Conservation (phyloP, 1,140 invertebrate species). For the Drosophila teissieri region DNA sequence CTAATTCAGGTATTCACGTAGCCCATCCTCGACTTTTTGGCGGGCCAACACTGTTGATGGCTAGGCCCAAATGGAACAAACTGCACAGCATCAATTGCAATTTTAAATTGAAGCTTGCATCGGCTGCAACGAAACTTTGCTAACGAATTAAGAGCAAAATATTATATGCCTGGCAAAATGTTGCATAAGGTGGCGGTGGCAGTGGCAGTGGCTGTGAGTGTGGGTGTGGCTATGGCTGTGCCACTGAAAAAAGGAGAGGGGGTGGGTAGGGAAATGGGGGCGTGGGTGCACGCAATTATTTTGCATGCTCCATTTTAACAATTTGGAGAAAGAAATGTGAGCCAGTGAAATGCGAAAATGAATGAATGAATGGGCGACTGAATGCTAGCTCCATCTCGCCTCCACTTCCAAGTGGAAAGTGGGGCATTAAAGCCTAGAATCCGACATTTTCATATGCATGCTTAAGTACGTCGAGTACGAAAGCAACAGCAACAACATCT, state of each 20-base stretch:
- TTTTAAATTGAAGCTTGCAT: constrained; percentile 34
- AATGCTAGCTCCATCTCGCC: constrained; percentile 24
- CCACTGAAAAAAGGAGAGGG: not conserved
- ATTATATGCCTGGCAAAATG: constrained; percentile 52
- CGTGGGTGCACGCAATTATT: constrained; percentile 42
- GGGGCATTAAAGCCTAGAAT: constrained; percentile 42
- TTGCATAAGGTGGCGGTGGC: constrained; percentile 34
- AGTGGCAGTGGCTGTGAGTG: not conserved
- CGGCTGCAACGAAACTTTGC: constrained; percentile 37
- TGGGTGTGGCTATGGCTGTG: not conserved
- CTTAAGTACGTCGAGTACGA: constrained; percentile 30
- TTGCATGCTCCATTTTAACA: constrained; percentile 53
- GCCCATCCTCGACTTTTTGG: too few species aligned
- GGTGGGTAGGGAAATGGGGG: not conserved
- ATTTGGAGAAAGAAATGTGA: constrained; percentile 52
- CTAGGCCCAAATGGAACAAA: constrained; percentile 26
- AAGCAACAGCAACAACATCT: not conserved
- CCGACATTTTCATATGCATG: constrained; percentile 50
- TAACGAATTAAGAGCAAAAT: constrained; percentile 54
- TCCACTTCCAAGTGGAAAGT: constrained; percentile 13
- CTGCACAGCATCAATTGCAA: constrained; percentile 42
- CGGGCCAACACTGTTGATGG: constrained; percentile 11
- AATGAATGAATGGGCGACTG: constrained; percentile 48
- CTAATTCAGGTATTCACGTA: not conserved
- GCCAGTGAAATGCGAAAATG: constrained; percentile 48